These are phyloP conservation scores for Trichopoda pennipes DNA, from an alignment of 2,888 invertebrate species.

Conservation along the genomic window DNA sequence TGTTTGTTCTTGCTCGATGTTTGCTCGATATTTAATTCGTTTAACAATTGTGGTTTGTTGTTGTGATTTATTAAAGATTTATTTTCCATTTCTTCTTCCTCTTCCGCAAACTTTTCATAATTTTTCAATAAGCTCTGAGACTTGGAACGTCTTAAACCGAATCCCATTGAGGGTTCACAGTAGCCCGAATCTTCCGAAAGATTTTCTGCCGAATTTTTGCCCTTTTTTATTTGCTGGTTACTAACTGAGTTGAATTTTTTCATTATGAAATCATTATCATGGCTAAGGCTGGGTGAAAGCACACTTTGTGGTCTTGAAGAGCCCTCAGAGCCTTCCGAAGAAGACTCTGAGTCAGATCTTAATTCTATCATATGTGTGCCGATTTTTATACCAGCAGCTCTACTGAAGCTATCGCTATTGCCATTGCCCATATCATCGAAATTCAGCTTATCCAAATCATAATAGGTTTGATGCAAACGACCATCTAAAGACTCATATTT, in stretches of 20 bases:
- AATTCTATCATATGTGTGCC: constrained; percentile 68
- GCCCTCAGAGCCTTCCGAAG: constrained; percentile 70
- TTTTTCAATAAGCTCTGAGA: constrained; percentile 82
- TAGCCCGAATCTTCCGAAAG: constrained; percentile 91
- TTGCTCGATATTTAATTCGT: constrained; percentile 45
- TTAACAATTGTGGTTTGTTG: constrained; percentile 33
- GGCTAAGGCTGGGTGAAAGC: constrained; percentile 26
- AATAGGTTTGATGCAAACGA: constrained; percentile 79
- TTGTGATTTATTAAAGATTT: constrained; percentile 43
- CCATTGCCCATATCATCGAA: constrained; percentile 73
- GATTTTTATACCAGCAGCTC: constrained; percentile 45
- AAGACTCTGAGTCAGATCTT: constrained; percentile 75
- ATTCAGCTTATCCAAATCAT: constrained; percentile 79
- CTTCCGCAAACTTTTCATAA: constrained; percentile 80
- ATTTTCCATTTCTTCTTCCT: constrained; percentile 76
- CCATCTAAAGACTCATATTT: constrained; percentile 79
- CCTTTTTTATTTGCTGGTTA: constrained; percentile 69
- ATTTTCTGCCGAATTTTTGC: constrained; percentile 87
- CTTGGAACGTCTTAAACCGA: constrained; percentile 76
- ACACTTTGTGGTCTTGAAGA: constrained; percentile 69
- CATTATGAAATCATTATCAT: constrained; percentile 46
- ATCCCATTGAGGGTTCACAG: constrained; percentile 82
- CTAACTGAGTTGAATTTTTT: constrained; percentile 65
- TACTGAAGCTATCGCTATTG: constrained; percentile 45
- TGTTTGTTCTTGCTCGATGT: constrained; percentile 65